These are phyloP conservation scores for Amblyteles armatorius DNA, from an alignment of 2,888 invertebrate species.

Conservation along the genomic window DNA sequence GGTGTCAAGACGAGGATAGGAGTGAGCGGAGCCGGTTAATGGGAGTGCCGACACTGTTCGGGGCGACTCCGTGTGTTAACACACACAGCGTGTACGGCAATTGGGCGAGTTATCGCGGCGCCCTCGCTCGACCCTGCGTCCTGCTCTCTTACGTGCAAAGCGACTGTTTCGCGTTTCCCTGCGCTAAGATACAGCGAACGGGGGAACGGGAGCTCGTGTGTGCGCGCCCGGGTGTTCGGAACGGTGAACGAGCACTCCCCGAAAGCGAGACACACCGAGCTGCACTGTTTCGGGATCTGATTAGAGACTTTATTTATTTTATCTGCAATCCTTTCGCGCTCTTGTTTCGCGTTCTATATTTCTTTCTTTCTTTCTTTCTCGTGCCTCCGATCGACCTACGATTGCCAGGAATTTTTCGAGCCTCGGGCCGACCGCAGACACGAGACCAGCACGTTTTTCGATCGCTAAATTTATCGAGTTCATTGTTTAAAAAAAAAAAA, in stretches of 20 bases:
- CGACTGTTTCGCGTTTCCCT: slow-evolving; percentile 46
- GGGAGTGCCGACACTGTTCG: slow-evolving; percentile 16
- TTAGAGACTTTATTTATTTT: slow-evolving; percentile 49
- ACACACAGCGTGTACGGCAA: slow-evolving; percentile 17
- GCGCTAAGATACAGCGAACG: slow-evolving; percentile 20
- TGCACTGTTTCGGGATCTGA: slow-evolving; percentile 35
- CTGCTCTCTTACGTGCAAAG: slow-evolving; percentile 34
- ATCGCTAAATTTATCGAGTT: too few species aligned
- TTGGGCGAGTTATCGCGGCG: slow-evolving; percentile 38
- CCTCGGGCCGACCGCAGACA: too few species aligned
- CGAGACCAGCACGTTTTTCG: too few species aligned
- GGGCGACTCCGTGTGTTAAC: not conserved
- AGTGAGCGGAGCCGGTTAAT: slow-evolving; percentile 9
- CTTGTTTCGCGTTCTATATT: slow-evolving; percentile 23
- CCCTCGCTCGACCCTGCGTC: not conserved
- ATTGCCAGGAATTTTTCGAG: not conserved
- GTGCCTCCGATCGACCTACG: not conserved
- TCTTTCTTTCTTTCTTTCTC: not conserved
- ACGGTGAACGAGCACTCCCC: not conserved
- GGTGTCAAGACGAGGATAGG: slow-evolving; percentile 8
- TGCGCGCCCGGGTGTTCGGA: not conserved
- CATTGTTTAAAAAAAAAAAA: too few species aligned
- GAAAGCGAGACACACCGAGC: slow-evolving; percentile 8
- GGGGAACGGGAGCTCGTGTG: not conserved
- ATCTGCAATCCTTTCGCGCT: slow-evolving; percentile 39